Base-by-base conservation (phyloP, 2,888 invertebrate genomes). In the Microplitis manilae region DNA sequence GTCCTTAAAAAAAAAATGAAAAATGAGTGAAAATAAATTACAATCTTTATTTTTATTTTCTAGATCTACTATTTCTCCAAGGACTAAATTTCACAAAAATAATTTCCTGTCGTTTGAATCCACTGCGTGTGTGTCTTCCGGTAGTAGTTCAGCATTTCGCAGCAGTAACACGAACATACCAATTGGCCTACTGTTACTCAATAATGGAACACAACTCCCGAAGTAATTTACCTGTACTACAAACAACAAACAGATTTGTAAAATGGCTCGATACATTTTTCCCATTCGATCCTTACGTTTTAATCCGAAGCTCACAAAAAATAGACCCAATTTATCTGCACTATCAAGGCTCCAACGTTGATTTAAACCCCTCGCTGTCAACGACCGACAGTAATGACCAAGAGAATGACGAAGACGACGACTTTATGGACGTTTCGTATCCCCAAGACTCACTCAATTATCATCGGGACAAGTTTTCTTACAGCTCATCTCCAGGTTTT, bases 151-250 rank as follows among this genome's bases (percentile, higher is more conserved):
- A 94, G 79, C 94, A 94, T 20, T 97, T 97, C 90, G 94, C 96
- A 0, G 93, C 95, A 0, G 93, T 96, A 1, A 95, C 96, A 0
- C 92, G 96, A 71, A 92, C 94, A 8, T 96, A 97, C 88, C 98
- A 98, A 87, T 91, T 98, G 73, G 97, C 95, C 0, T 98, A 98
- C 90, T 98, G 98, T 90, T 96, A 97, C 88, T 93, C 96, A 0
- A 93, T 98, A 68, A 94, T 98, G 61, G 97, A 98, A 89, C 93
- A 94, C 84, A 98, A 98, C 90, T 90, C 93, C 0, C 91, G 96
- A 68, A 92, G 91, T 69, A 90, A 90, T 75, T 86, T 94, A 76
- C 93, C 94, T 1, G 91, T 92, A 0, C 90, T 93, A 1, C 92
- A 93, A 82, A 90, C 91, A 13, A 91, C 92, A 84, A 90, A 89